Evolutionary conservation across 2,113 vertebrate genomes (phyloP), one percentile per base, ranked within the genome.

Genomic region (Lamprologus speciosus): DNA sequence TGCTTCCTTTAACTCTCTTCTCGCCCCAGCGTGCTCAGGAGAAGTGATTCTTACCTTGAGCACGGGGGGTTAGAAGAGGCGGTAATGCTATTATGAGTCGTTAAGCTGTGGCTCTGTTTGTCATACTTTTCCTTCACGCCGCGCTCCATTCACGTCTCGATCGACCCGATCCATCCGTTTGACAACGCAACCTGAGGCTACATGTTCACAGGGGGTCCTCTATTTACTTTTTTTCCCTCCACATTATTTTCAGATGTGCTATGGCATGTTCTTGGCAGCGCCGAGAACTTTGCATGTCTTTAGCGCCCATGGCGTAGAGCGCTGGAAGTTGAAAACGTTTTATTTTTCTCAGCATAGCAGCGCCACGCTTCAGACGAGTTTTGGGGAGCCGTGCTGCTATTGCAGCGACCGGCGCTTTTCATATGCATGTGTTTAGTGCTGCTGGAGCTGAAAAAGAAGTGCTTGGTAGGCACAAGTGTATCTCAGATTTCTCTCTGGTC

Each of bases 81-180:
- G 84, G 82, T 89, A 87, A 88, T 85, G 85, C 84, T 80, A 87
- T 93, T 91, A 86, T 81, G 80, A 87, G 65, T 85, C 51, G 42
- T 88, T 89, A 81, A 33, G 70, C 80, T 57, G 83, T 31, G 31
- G 82, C 82, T 92, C 65, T 9, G 53, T 89, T 90, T 92, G 85
- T 81, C 81, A 54, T 83, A 53, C 79, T 88, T 87, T 85, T 19
- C 85, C 86, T 85, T 84, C 37, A 80, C 4, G 8, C 51, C 3
- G 8, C 2, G 7, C 88, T 80, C 86, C 85, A 85, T 88, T 93
- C 89, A 86, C 88, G 45, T 85, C 84, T 87, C 21, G 7, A 88
- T 89, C 40, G 8, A 89, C 68, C 57, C 35, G 75, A 93, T 92
- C 88, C 80, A 84, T 89, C 90, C 85, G 86, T 93, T 91, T 93